Conservation (phyloP, 2,113 vertebrate species). For the Vimba vimba region DNA sequence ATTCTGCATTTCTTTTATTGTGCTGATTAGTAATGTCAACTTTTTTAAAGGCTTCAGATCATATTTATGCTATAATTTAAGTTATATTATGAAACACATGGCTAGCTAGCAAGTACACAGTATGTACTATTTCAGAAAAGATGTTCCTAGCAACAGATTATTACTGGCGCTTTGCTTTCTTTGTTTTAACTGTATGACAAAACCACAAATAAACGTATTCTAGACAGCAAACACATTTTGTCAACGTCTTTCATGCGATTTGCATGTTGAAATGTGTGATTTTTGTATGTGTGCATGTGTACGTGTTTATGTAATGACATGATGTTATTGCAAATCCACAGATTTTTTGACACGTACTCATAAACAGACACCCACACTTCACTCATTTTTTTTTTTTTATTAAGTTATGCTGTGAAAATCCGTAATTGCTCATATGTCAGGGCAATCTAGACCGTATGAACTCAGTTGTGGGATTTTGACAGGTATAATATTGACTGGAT, state of each 20-base stretch:
- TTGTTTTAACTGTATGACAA: background rate
- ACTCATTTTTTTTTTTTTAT: slow-evolving; percentile 38
- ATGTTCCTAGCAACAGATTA: slow-evolving; percentile 1
- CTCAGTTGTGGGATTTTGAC: slow-evolving; percentile 9
- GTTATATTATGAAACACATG: background rate
- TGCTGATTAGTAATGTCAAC: background rate
- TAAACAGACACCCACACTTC: slow-evolving; percentile 41
- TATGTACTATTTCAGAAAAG: background rate
- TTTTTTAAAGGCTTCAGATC: background rate
- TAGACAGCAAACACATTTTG: slow-evolving; percentile 26
- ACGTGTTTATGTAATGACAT: slow-evolving; percentile 29
- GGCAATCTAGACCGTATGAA: slow-evolving; percentile 7
- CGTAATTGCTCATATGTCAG: slow-evolving; percentile 35
- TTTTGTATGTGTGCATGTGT: background rate
- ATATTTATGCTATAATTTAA: background rate
- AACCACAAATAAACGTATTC: background rate
- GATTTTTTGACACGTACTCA: slow-evolving; percentile 36
- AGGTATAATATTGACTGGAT: slow-evolving; percentile 1
- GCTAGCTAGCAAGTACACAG: background rate
- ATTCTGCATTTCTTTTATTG: background rate
- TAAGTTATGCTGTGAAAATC: slow-evolving; percentile 40
- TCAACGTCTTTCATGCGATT: slow-evolving; percentile 23
- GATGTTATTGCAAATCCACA: slow-evolving; percentile 39
- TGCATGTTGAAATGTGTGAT: slow-evolving; percentile 40
- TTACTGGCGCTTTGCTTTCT: background rate